Percentiles rank a stretch among this genome's conserved stretches.
phyloP scores from a whole-genome alignment of 1,140 invertebrate genomes.

The Hermetia illucens region DNA sequence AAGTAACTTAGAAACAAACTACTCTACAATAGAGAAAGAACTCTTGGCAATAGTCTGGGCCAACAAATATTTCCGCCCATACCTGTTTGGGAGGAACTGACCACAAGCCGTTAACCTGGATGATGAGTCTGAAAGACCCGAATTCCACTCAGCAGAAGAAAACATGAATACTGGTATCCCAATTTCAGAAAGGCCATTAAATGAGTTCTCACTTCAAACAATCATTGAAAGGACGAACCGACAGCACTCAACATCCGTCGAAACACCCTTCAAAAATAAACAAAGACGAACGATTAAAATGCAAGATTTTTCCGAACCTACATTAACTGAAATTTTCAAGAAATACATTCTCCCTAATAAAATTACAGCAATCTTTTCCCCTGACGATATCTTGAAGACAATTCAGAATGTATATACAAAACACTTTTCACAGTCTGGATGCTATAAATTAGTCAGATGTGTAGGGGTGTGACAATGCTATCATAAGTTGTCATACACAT shows the following conservation, averaged over 20 bases:
- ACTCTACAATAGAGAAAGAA: conserved; percentile 21
- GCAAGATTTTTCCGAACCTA: background rate
- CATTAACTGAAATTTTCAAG: background rate
- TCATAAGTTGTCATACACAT: too few relatives aligned
- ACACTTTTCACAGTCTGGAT: conserved; percentile 2
- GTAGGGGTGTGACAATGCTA: too few relatives aligned
- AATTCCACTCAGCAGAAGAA: conserved; percentile 6
- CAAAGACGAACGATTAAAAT: background rate
- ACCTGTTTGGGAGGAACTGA: conserved; percentile 17
- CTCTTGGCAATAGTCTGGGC: conserved; percentile 24
- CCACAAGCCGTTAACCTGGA: conserved; percentile 14
- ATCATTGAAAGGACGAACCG: background rate
- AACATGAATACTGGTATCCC: background rate
- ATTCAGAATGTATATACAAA: conserved; percentile 3
- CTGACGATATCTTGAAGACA: conserved; percentile 1
- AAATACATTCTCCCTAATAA: background rate
- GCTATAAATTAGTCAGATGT: conserved; percentile 8
- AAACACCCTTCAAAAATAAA: background rate
- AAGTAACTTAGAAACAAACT: conserved; percentile 12
- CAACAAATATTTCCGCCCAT: conserved; percentile 29
- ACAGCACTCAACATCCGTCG: background rate
- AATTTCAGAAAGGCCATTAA: conserved; percentile 4
- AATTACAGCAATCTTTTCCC: background rate
- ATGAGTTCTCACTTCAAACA: conserved; percentile 2
- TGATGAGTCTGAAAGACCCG: conserved; percentile 25